These are phyloP conservation scores for Drosophila neocordata DNA, from an alignment of 1,140 invertebrate species.

Conservation along the genomic window DNA sequence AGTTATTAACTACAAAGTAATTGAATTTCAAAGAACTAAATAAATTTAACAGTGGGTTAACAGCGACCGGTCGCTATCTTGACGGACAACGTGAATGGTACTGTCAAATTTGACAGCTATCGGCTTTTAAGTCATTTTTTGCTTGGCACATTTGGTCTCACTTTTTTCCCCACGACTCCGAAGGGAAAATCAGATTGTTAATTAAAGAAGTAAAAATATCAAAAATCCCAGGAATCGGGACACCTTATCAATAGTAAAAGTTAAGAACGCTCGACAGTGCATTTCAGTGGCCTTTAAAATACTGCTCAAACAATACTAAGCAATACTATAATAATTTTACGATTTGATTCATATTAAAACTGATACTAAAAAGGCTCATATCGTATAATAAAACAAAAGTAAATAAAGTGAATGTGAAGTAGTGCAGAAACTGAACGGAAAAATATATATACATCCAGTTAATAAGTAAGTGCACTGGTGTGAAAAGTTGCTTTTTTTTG, in stretches of 20 bases:
- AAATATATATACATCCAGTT: slow-evolving; percentile 16
- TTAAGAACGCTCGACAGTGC: slow-evolving; percentile 50
- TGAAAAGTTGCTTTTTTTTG: slow-evolving; percentile 1
- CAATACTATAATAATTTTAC: slow-evolving; percentile 52
- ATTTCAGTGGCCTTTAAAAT: slow-evolving; percentile 78
- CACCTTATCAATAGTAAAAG: not conserved
- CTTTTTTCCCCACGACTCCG: slow-evolving; percentile 26
- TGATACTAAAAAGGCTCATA: slow-evolving; percentile 43
- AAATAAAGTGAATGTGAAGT: slow-evolving; percentile 77
- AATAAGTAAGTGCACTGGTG: slow-evolving; percentile 61
- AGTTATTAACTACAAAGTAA: too few relatives aligned
- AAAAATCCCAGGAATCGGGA: slow-evolving; percentile 5
- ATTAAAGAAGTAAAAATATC: slow-evolving; percentile 32
- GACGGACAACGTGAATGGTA: too few relatives aligned
- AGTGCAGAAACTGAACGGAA: slow-evolving; percentile 63
- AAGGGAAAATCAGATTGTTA: slow-evolving; percentile 57
- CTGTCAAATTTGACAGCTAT: not conserved
- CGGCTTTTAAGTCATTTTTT: too few relatives aligned
- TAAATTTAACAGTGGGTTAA: too few relatives aligned
- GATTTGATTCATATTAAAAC: slow-evolving; percentile 35
- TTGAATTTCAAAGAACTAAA: too few relatives aligned
- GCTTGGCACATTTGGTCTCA: not conserved
- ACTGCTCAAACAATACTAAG: slow-evolving; percentile 68
- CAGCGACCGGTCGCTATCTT: too few relatives aligned
- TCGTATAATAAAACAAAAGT: slow-evolving; percentile 68